phyloP scores from a whole-genome alignment of 2,888 invertebrate species.

The Orthonychiurus folsomi region DNA sequence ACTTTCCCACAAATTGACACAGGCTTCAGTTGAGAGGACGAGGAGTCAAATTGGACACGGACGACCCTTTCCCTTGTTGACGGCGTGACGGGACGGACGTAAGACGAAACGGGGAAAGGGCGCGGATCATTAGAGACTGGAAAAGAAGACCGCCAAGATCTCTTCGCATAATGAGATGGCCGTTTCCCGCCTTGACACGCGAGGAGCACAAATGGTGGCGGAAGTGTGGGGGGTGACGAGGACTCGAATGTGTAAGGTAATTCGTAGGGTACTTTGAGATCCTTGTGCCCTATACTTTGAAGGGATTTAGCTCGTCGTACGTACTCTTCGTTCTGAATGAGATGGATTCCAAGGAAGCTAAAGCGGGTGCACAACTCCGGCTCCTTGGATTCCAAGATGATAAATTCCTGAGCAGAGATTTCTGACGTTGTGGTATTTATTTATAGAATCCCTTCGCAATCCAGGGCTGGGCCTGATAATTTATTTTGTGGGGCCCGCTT shows the following conservation, averaged over 20 bases:
- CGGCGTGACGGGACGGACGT: too few species aligned
- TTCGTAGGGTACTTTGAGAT: too few species aligned
- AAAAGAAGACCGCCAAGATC: neutral
- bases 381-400: too few species aligned
- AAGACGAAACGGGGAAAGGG: too few species aligned
- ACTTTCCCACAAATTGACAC: too few species aligned
- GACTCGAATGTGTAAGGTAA: too few species aligned
- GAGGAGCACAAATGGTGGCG: neutral
- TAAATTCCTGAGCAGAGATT: slow-evolving; percentile 26
- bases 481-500: slow-evolving; percentile 26
- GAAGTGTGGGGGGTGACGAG: neutral
- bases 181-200: neutral
- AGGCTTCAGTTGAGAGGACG: neutral
- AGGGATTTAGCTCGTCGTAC: neutral
- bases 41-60: neutral
- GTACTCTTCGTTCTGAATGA: neutral
- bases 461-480: slow-evolving; percentile 23
- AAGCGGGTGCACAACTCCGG: too few species aligned
- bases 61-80: too few species aligned
- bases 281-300: too few species aligned
- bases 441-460: too few species aligned
- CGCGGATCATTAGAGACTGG: neutral
- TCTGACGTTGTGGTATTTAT: slow-evolving; percentile 25
- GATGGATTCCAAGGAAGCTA: slow-evolving; percentile 7
- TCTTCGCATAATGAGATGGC: neutral